Evolutionary conservation across 2,888 invertebrate species (phyloP), one percentile per base, ranked within the genome.

Genomic region (Graphium colonna): DNA sequence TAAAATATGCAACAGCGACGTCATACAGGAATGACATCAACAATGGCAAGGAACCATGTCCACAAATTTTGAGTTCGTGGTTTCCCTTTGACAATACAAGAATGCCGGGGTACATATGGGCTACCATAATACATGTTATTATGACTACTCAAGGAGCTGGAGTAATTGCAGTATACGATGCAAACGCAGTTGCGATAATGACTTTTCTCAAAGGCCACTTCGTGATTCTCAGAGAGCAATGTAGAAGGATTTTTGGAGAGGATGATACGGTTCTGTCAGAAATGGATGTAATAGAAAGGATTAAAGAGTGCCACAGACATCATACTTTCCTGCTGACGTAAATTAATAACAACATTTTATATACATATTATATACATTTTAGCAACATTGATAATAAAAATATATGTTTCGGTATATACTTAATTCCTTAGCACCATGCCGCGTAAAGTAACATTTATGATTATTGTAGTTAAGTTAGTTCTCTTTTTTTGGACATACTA

Each of bases 161-260:
- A 10, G 56, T 76, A 0, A n/a, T 82, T 18, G 77, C 75, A 3
- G 65, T 56, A 1, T 83, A 71, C 36, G 84, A 85, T 56, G 65
- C 74, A 44, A 75, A 69, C 33, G 73, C 74, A 3, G 68, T 82
- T 0, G 68, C 73, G 1, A 65, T 83, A 1, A 78, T 82, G 78
- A 63, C 73, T 1, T 84, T 78, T 63, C 59, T 84, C 0, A 82
- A 79, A 60, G 84, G 82, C 0, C 82, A 85, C 58, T 62, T 77
- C 57, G 60, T 57, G 4, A 76, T 85, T 55, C 60, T 83, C 38
- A 68, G 54, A 45, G 64, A 64, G 12, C 74, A 77, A 62, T 76
- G 75, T 61, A 56, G 45, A 9, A 52, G 48, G 4, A 63, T 85
- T 52, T 81, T 80, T 60, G 67, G 62, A 15, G 47, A 64, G 0